phyloP scores from a whole-genome alignment of 2,113 vertebrate genomes.

The Stegostoma tigrinum region DNA sequence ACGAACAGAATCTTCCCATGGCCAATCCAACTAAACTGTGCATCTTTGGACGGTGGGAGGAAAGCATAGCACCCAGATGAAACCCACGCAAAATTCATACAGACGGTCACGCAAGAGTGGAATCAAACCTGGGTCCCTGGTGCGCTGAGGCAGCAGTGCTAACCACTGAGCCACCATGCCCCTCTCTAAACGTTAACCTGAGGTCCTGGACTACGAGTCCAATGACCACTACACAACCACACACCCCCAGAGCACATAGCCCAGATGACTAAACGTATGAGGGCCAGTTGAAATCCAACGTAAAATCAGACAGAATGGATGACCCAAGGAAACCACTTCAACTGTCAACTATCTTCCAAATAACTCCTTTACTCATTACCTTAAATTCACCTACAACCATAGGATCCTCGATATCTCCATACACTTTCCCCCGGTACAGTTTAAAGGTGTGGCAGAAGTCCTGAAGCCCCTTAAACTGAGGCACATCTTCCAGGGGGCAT shows the following conservation, averaged over 20 bases:
- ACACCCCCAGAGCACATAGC: background rate
- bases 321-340: background rate
- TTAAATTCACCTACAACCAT: conserved; percentile 56
- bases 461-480: conserved; percentile 55
- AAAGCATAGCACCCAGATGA: no score
- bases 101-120: no score
- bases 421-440: conserved; percentile 44
- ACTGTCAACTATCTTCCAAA: background rate
- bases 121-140: no score
- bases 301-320: background rate
- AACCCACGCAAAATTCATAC: no score
- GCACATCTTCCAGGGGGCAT: conserved; percentile 56
- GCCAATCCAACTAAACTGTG: no score
- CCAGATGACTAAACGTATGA: background rate
- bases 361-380: conserved; percentile 43
- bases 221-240: no score
- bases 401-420: conserved; percentile 10
- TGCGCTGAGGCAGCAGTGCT: no score
- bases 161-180: no score
- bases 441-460: conserved; percentile 63
- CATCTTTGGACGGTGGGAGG: no score
- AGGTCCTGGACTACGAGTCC: no score
- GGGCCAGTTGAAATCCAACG: background rate
- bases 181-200: no score
- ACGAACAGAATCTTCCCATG: no score